These are phyloP conservation scores for Sturnira hondurensis DNA, from an alignment of 2,113 vertebrate genomes.

Conservation along the genomic window DNA sequence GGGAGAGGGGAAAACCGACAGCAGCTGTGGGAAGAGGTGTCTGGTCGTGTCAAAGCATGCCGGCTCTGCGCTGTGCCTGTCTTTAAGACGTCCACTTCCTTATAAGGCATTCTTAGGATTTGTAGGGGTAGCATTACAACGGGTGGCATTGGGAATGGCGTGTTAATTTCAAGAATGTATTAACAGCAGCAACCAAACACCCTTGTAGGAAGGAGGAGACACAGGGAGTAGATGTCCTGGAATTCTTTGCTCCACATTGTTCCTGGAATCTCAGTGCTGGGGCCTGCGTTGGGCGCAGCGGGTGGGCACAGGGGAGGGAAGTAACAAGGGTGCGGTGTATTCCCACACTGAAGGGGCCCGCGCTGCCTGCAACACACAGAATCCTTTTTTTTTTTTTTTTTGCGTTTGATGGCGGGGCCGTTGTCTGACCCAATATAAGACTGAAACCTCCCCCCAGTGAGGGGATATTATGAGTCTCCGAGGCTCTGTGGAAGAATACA, in stretches of 20 bases:
- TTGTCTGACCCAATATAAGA: background rate
- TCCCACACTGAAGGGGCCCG: background rate
- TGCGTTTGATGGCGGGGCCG: too few species aligned
- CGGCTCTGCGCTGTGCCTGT: background rate
- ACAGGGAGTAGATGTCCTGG: background rate
- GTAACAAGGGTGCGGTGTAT: rapidly evolving
- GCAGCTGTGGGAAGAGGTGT: background rate
- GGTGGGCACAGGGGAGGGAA: background rate
- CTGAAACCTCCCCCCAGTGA: background rate
- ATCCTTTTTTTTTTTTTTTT: background rate
- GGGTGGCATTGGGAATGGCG: background rate
- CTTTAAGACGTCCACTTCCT: slow-evolving; percentile 9
- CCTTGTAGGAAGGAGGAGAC: background rate
- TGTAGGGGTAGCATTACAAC: background rate
- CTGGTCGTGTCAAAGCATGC: background rate
- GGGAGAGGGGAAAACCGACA: background rate
- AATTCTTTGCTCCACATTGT: background rate
- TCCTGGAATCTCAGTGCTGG: background rate
- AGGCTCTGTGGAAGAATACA: background rate
- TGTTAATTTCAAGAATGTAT: background rate
- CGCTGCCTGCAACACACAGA: background rate
- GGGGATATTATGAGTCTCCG: background rate
- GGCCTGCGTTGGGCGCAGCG: background rate
- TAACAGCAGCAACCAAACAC: background rate
- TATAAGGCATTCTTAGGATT: background rate